Conservation (phyloP, 1,140 invertebrate genomes). For the Zaprionus tsacasi region DNA sequence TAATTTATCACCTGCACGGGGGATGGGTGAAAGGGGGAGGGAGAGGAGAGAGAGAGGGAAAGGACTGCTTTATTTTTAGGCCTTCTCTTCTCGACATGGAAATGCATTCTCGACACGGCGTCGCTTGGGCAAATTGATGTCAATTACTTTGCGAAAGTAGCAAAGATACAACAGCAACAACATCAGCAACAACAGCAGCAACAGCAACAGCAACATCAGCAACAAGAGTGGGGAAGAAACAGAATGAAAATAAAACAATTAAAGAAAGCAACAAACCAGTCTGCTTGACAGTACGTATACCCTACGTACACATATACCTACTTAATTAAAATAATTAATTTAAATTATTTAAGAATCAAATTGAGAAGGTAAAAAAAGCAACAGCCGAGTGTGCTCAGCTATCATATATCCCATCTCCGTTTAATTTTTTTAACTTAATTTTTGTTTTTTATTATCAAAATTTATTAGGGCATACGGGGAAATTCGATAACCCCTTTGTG, state of each 20-base stretch:
- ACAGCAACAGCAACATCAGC: constrained; percentile 6
- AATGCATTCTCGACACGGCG: constrained; percentile 32
- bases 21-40: not conserved
- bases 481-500: no score
- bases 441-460: no score
- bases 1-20: constrained; percentile 50
- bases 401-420: no score
- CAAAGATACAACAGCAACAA: constrained; percentile 24
- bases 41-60: not conserved
- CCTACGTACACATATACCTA: no score
- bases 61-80: constrained; percentile 36
- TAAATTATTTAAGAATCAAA: no score
- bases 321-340: no score
- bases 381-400: no score
- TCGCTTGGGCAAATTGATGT: constrained; percentile 56
- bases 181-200: constrained; percentile 1
- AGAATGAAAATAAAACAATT: constrained; percentile 25
- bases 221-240: constrained; percentile 8
- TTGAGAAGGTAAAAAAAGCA: no score
- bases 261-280: not conserved
- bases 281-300: not conserved
- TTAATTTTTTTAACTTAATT: no score
- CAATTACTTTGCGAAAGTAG: constrained; percentile 74
- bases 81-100: constrained; percentile 36
- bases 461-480: no score